Evolutionary conservation across 1,140 invertebrate genomes (phyloP).

Genomic region (Artemia franciscana): DNA sequence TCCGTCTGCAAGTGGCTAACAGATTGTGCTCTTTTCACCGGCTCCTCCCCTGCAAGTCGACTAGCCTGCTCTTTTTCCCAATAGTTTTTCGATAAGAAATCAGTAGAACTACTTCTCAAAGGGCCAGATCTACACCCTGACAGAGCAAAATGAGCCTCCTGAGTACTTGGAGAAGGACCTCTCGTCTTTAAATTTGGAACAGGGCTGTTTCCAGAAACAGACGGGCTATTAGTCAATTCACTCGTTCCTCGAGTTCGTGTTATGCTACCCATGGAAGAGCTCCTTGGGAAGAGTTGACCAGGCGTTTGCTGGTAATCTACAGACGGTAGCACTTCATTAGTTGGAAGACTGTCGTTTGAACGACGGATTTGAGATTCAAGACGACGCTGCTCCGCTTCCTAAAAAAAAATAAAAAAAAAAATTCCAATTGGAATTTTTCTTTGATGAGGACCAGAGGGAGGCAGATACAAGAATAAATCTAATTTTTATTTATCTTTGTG

Average conservation of each 20-base stretch:
- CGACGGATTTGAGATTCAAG: slow-evolving; percentile 18
- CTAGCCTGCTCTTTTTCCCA: not conserved
- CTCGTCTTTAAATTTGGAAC: not conserved
- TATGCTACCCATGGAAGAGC: not conserved
- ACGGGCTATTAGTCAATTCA: not conserved
- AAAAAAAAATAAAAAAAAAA: slow-evolving; percentile 15
- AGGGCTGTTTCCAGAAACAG: not conserved
- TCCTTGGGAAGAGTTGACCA: not conserved
- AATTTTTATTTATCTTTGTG: too few species aligned
- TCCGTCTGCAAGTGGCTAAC: not conserved
- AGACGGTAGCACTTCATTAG: not conserved
- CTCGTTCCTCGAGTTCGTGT: not conserved
- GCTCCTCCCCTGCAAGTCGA: not conserved
- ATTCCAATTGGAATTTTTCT: too few species aligned
- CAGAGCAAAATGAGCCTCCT: not conserved
- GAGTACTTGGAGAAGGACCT: not conserved
- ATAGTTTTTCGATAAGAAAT: not conserved
- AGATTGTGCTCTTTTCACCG: not conserved
- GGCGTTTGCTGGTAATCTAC: not conserved
- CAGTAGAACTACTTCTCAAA: not conserved
- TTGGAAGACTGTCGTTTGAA: not conserved
- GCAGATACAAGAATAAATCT: too few species aligned
- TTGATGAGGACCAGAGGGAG: too few species aligned
- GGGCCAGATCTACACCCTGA: not conserved
- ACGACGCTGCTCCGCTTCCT: slow-evolving; percentile 75